A percentile compares a stretch with the other conserved stretches of the same genome.
These are phyloP conservation scores for Orchestia grillus DNA, from an alignment of 1,140 invertebrate genomes.

Conservation along the genomic window DNA sequence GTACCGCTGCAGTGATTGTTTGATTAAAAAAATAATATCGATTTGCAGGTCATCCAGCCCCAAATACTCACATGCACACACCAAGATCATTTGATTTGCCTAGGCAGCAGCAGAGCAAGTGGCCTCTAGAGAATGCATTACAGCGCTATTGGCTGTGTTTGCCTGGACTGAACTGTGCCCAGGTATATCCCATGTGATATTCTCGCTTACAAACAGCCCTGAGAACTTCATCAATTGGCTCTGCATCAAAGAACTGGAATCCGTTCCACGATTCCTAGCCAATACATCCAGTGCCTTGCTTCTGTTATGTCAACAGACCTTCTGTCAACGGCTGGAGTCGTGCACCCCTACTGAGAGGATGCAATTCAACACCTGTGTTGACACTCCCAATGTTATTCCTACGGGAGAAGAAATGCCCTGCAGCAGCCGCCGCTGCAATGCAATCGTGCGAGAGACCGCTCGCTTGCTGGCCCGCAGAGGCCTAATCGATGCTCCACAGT, in stretches of 20 bases:
- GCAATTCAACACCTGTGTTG: constrained; percentile 13
- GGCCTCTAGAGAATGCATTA: neutral
- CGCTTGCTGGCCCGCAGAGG: neutral
- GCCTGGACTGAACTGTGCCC: neutral
- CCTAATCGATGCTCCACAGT: constrained; percentile 18
- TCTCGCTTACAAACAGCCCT: constrained; percentile 15
- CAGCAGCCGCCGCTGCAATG: neutral
- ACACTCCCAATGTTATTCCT: constrained; percentile 41
- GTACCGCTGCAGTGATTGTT: too few species aligned
- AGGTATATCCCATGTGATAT: neutral
- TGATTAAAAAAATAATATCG: neutral
- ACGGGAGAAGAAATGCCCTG: neutral
- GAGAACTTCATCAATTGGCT: neutral
- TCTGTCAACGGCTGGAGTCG: neutral
- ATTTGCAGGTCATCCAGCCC: neutral
- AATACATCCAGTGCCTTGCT: constrained; percentile 22
- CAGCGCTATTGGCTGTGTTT: neutral
- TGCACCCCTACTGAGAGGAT: neutral
- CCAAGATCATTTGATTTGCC: neutral
- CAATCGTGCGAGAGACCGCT: neutral
- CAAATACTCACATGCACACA: neutral
- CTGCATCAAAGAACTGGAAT: constrained; percentile 25
- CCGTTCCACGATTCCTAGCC: neutral
- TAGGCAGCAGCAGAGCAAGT: neutral
- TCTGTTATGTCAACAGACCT: constrained; percentile 21